Percentiles rank a stretch among this genome's conserved stretches.
Evolutionary conservation across 2,113 vertebrate species (phyloP).

Genomic region (Amblyornis subalaris): DNA sequence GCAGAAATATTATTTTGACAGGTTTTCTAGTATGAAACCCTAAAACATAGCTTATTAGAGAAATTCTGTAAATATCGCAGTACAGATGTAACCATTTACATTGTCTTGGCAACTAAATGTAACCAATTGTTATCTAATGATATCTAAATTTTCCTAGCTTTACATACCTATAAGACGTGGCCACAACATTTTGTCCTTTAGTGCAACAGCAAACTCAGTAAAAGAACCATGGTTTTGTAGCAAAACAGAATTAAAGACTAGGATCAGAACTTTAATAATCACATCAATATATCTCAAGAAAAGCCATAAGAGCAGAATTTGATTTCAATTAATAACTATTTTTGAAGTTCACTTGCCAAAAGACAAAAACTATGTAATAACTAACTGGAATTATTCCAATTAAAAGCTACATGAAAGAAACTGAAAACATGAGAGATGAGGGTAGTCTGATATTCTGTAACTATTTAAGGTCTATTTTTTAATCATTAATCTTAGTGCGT

Average conservation of each 20-base stretch:
- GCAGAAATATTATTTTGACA: not conserved
- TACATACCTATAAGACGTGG: not conserved
- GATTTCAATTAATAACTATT: not conserved
- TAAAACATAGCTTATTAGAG: not conserved
- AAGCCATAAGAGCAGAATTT: not conserved
- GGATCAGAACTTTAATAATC: not conserved
- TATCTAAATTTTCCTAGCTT: not conserved
- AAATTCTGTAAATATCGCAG: not conserved
- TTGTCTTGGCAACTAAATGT: not conserved
- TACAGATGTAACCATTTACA: not conserved
- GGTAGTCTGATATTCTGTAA: not conserved
- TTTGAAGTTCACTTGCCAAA: not conserved
- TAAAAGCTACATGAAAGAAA: not conserved
- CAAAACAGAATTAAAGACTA: not conserved
- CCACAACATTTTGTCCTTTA: accelerated
- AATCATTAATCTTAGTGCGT: not conserved
- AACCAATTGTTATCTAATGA: not conserved
- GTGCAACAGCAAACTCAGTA: not conserved
- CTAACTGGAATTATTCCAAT: not conserved
- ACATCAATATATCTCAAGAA: not conserved
- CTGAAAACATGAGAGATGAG: not conserved
- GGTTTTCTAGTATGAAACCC: not conserved
- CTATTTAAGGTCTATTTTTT: not conserved
- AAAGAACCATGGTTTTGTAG: not conserved
- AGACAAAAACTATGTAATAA: not conserved